Conservation (phyloP, 2,797 vertebrate species). For the Silurus aristotelis region DNA sequence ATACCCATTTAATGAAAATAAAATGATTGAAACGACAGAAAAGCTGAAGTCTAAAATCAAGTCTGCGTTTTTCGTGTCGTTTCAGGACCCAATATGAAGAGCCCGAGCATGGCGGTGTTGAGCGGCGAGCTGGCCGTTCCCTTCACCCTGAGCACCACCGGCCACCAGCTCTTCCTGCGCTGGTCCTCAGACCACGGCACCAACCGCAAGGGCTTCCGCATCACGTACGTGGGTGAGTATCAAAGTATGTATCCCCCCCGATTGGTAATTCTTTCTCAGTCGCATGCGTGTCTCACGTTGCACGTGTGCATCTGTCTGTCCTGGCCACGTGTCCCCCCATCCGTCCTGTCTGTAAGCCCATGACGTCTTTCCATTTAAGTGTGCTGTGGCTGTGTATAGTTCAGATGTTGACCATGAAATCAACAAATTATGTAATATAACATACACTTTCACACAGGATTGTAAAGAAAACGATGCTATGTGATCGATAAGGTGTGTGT, state of each 20-base stretch:
- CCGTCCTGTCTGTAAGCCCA: slow-evolving; percentile 31
- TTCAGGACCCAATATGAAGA: slow-evolving; percentile 93
- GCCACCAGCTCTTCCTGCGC: slow-evolving; percentile 91
- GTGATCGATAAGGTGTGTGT: neutral
- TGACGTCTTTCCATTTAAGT: slow-evolving; percentile 36
- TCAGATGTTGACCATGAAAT: neutral
- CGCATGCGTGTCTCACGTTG: slow-evolving; percentile 51
- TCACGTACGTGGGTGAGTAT: slow-evolving; percentile 96
- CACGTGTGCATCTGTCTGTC: slow-evolving; percentile 44
- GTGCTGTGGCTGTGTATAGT: slow-evolving; percentile 30
- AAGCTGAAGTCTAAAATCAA: no score
- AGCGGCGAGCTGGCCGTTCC: slow-evolving; percentile 91
- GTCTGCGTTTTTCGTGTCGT: neutral
- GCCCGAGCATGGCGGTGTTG: slow-evolving; percentile 87
- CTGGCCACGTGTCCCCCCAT: slow-evolving; percentile 27
- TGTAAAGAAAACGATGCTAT: neutral
- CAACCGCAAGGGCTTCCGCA: slow-evolving; percentile 92
- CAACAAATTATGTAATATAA: neutral
- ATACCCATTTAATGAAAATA: no score
- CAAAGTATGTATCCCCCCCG: slow-evolving; percentile 80
- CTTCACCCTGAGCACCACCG: slow-evolving; percentile 89
- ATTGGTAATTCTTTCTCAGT: slow-evolving; percentile 63
- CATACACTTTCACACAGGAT: neutral
- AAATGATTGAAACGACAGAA: no score
- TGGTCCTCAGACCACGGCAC: slow-evolving; percentile 98